Evolutionary conservation across 1,140 invertebrate species (phyloP), one percentile per base, ranked within the genome.

Genomic region (Drosophila pseudoananassae): DNA sequence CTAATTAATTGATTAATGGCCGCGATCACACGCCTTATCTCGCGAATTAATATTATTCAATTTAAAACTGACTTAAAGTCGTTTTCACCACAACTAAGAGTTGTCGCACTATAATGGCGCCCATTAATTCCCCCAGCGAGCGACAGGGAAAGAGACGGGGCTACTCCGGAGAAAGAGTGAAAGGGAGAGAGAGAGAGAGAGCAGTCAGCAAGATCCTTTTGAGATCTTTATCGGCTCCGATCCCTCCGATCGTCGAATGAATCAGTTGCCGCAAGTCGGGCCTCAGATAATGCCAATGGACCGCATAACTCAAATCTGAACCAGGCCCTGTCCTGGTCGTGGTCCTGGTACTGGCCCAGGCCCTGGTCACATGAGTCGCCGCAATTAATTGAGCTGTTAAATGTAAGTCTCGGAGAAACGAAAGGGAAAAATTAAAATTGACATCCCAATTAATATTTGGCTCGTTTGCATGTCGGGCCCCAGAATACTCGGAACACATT

Each of bases 41-140:
- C 47, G 70, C 76, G 64, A 90, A 89, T 89, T 89, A 89, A 89
- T 89, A 76, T 89, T 81, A 76, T 89, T 85, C 80, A 89, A 71
- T 77, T 84, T 78, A 75, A 88, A 77, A 74, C 65, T 82, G 84
- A 89, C 84, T 88, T 79, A 74, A 88, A 80, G 76, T 84, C 79
- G 69, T 90, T 88, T 88, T 88, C 85, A 88, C 83, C 84, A 89
- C 78, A 88, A 90, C 85, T 88, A 88, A 88, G 76, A 88, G 85
- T 88, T 88, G 84, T 88, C 85, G 72, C 79, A 56, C 64, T 55
- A 50, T 90, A 88, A 88, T 88, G 84, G 80, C 73, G 61, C 33
- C 51, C 80, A 88, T 88, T 88, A 84, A 71, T 88, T 77, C 47
- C 61, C 55, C 45, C 59, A 17, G 40, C 52, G 14, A 17, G 38